Evolutionary conservation across 2,888 invertebrate species (phyloP).

Genomic region (Gnatocerus cornutus): DNA sequence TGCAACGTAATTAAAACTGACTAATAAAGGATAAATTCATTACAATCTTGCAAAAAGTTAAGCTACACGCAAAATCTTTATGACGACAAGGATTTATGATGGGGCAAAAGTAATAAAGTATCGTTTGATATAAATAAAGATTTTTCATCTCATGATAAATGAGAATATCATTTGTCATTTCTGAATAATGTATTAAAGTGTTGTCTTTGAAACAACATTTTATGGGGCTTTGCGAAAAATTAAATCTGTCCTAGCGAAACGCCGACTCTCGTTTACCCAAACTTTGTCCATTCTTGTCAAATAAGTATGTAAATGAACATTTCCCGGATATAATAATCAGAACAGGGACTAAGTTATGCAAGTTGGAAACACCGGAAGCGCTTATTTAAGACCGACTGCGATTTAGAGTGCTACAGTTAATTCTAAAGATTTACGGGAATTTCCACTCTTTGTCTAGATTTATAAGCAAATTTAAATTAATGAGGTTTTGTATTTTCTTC

Average conservation of each 20-base stretch:
- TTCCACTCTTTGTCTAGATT: constrained; percentile 46
- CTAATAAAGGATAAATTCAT: background rate
- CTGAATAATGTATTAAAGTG: constrained; percentile 7
- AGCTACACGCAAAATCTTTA: background rate
- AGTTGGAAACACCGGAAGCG: constrained; percentile 56
- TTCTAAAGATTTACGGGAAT: constrained; percentile 54
- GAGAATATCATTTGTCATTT: constrained; percentile 25
- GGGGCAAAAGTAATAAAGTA: constrained; percentile 3
- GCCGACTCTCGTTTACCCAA: constrained; percentile 36
- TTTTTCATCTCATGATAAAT: constrained; percentile 4
- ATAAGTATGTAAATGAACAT: constrained; percentile 56
- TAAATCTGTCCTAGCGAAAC: constrained; percentile 40
- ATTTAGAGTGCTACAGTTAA: constrained; percentile 54
- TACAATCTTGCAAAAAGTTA: background rate
- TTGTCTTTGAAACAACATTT: constrained; percentile 4
- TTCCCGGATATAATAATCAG: constrained; percentile 57
- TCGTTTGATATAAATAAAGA: constrained; percentile 22
- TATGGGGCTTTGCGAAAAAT: constrained; percentile 28
- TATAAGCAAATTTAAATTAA: constrained; percentile 37
- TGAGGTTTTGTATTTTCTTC: constrained; percentile 19
- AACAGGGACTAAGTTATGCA: constrained; percentile 53
- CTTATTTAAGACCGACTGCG: constrained; percentile 52
- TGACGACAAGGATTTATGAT: constrained; percentile 11
- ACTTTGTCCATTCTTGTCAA: constrained; percentile 48
- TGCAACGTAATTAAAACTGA: background rate